phyloP scores from a whole-genome alignment of 92 coral and sea anemone species.

The Palythoa caribaeorum region DNA sequence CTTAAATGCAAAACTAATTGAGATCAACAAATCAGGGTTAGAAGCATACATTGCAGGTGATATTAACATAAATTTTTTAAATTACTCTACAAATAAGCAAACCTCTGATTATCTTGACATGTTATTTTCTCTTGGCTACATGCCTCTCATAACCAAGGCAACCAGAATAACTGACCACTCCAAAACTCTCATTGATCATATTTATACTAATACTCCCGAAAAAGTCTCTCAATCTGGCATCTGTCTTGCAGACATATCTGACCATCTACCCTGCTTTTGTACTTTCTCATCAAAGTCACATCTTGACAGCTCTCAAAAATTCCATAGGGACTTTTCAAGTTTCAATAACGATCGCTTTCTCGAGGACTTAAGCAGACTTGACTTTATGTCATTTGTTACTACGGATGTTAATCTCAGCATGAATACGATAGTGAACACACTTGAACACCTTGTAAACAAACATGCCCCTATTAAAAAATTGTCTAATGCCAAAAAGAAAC shows the following conservation, averaged over 20 bases:
- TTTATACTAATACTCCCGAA: conserved; percentile 34
- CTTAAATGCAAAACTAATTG: conserved; percentile 19
- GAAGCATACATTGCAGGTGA: conserved; percentile 45
- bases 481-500: neutral
- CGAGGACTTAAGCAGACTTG: conserved; percentile 14
- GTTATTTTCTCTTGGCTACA: conserved; percentile 37
- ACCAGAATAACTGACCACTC: neutral
- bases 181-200: conserved; percentile 44
- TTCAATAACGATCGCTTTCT: neutral
- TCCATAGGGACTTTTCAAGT: conserved; percentile 19
- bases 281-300: neutral
- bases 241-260: conserved; percentile 12
- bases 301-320: neutral
- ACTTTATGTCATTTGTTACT: neutral
- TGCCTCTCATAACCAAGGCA: conserved; percentile 51
- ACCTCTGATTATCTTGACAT: conserved; percentile 44
- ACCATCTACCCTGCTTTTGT: conserved; percentile 17
- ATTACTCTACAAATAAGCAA: neutral
- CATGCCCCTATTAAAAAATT: conserved; percentile 56
- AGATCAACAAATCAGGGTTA: conserved; percentile 30
- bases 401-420: conserved; percentile 11
- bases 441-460: conserved; percentile 46
- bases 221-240: conserved; percentile 38
- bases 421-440: conserved; percentile 13
- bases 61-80: conserved; percentile 43